Conservation (phyloP, 2,888 invertebrate species). For the Meganola albula region DNA sequence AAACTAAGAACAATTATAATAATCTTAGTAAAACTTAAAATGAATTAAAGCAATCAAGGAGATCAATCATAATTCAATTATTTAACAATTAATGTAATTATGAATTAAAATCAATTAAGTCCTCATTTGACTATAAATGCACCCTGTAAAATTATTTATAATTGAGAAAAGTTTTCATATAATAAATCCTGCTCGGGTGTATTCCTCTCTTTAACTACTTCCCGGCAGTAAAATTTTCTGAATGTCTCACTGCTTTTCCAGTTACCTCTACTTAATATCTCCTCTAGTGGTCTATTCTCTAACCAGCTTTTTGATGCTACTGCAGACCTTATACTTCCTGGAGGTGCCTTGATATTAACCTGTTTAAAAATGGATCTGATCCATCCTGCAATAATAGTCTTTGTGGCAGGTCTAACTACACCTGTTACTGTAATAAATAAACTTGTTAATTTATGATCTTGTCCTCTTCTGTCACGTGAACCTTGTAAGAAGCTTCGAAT, state of each 20-base stretch:
- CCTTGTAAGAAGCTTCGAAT: background rate
- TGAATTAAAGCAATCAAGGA: background rate
- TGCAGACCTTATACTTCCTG: background rate
- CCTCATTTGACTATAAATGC: background rate
- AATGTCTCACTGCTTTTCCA: background rate
- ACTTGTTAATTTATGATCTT: background rate
- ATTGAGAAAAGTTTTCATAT: background rate
- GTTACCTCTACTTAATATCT: background rate
- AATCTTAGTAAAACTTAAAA: background rate
- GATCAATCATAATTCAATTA: background rate
- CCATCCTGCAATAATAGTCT: conserved; percentile 1
- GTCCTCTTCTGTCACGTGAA: background rate
- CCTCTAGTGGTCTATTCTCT: background rate
- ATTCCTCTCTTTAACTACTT: background rate
- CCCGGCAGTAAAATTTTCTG: conserved; percentile 1
- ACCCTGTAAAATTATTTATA: background rate
- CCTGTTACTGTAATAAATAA: conserved; percentile 1
- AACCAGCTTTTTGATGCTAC: background rate
- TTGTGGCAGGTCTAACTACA: background rate
- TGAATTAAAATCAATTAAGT: background rate
- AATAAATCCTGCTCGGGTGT: background rate
- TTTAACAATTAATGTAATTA: background rate
- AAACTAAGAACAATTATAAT: background rate
- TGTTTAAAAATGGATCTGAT: conserved; percentile 2
- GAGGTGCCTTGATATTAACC: background rate